phyloP scores from a whole-genome alignment of 2,113 vertebrate species.

The Pterocles gutturalis region DNA sequence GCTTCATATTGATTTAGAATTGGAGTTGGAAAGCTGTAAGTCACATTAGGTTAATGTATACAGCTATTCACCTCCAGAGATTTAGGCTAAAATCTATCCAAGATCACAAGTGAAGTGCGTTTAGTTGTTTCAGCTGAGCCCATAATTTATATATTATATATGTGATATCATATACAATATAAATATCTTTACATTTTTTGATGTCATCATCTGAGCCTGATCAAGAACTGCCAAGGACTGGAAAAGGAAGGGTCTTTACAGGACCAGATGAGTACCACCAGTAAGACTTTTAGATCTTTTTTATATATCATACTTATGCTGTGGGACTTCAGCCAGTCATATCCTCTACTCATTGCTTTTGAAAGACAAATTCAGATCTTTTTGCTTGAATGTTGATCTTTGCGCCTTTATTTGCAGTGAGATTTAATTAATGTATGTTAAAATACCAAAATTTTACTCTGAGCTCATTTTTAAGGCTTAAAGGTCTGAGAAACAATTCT shows the following conservation, averaged over 20 bases:
- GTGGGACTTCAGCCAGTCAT: not conserved
- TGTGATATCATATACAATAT: not conserved
- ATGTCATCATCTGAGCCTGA: not conserved
- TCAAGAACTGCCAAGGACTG: not conserved
- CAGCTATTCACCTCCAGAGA: slow-evolving; percentile 6
- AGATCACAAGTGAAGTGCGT: not conserved
- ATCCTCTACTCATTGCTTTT: not conserved
- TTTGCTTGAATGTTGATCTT: not conserved
- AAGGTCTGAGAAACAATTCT: not conserved
- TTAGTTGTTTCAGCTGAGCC: not conserved
- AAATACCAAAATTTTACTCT: not conserved
- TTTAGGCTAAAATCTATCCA: not conserved
- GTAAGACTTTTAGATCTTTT: not conserved
- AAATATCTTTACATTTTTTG: not conserved
- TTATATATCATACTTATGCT: not conserved
- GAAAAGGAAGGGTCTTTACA: not conserved
- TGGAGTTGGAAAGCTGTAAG: slow-evolving; percentile 21
- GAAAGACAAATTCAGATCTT: not conserved
- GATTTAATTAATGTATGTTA: not conserved
- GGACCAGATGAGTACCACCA: not conserved
- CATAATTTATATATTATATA: not conserved
- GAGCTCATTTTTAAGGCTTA: not conserved
- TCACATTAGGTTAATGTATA: slow-evolving; percentile 30
- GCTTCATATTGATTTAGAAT: slow-evolving; percentile 48
- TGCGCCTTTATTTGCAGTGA: not conserved